These are phyloP conservation scores for Rousettus leschenaultii DNA, from an alignment of 2,113 vertebrate species.

Conservation along the genomic window DNA sequence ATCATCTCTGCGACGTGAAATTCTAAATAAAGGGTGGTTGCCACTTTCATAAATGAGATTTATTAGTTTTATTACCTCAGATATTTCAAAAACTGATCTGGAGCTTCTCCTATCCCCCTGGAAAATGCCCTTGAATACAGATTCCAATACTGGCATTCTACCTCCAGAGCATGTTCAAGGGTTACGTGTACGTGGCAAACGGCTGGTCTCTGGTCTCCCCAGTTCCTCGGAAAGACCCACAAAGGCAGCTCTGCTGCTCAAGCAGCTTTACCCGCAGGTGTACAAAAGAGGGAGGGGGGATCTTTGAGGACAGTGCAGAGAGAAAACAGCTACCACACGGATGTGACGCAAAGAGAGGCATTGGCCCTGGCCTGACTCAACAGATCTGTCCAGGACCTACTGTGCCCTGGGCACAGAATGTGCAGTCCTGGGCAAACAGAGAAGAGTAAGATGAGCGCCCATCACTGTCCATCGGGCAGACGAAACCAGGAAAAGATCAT, in stretches of 20 bases:
- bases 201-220: not conserved
- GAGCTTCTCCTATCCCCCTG: not conserved
- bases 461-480: not conserved
- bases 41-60: conserved; percentile 36
- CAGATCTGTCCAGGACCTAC: not conserved
- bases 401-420: not conserved
- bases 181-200: not conserved
- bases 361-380: not conserved
- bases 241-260: not conserved
- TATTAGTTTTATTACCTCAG: conserved; percentile 32
- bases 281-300: not conserved
- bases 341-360: not conserved
- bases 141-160: not conserved
- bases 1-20: not conserved
- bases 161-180: not conserved
- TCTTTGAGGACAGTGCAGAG: not conserved
- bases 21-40: not conserved
- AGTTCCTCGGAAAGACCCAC: not conserved
- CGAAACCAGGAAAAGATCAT: not conserved
- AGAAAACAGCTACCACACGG: not conserved
- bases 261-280: not conserved
- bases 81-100: conserved; percentile 16
- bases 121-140: not conserved
- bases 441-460: not conserved
- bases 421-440: not conserved